Percentiles rank a stretch among this genome's conserved stretches.
These are phyloP conservation scores for Phaethon lepturus DNA, from an alignment of 2,113 vertebrate genomes.

Conservation along the genomic window DNA sequence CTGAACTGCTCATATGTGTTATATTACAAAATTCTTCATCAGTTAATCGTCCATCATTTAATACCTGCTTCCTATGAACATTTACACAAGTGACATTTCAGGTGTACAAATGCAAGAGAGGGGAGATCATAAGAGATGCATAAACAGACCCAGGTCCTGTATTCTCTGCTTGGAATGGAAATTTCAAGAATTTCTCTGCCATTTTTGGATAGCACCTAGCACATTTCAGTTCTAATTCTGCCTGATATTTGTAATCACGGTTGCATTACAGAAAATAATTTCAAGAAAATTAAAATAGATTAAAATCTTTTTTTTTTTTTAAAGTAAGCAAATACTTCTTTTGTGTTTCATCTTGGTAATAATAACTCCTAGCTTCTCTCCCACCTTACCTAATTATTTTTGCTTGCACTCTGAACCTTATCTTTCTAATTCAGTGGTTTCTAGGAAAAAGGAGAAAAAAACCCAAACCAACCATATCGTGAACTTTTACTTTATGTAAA, in stretches of 20 bases:
- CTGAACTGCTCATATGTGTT: accelerated
- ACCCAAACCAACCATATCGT: accelerated
- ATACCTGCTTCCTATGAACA: not conserved
- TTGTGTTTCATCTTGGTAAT: not conserved
- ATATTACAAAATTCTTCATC: not conserved
- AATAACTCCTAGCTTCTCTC: not conserved
- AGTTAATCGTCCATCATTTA: not conserved
- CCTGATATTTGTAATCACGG: not conserved
- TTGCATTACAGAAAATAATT: not conserved
- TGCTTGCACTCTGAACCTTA: not conserved
- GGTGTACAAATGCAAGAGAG: not conserved
- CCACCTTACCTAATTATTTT: not conserved
- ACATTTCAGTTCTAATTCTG: not conserved
- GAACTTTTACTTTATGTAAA: not conserved
- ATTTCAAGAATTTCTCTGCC: not conserved
- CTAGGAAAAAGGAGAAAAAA: no score
- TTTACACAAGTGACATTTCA: not conserved
- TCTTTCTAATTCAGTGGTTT: not conserved
- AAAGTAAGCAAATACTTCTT: not conserved
- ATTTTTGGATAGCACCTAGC: not conserved
- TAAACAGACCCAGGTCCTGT: not conserved
- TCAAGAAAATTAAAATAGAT: not conserved
- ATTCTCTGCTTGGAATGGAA: not conserved
- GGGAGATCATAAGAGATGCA: not conserved
- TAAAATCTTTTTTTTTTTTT: not conserved